phyloP scores from a whole-genome alignment of 2,797 vertebrate genomes.

The Micrastur ruficollis region DNA sequence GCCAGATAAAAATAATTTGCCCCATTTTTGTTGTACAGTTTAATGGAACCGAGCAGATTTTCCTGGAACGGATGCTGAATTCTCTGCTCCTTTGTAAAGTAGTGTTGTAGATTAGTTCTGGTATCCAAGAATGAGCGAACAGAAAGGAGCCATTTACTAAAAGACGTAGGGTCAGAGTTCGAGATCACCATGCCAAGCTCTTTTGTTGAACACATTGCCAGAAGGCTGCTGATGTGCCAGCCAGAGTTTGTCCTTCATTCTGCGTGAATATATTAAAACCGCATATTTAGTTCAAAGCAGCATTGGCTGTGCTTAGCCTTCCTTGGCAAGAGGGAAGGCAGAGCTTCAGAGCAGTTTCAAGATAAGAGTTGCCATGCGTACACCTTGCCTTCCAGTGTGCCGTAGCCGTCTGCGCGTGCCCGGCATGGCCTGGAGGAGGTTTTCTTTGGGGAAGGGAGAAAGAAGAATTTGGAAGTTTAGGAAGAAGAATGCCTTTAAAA shows the following conservation, averaged over 20 bases:
- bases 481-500: neutral
- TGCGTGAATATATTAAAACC: neutral
- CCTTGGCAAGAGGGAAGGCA: neutral
- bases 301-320: neutral
- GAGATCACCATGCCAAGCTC: neutral
- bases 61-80: neutral
- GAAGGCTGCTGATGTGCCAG: neutral
- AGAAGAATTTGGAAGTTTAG: neutral
- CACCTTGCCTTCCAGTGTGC: neutral
- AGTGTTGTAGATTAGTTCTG: neutral
- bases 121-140: neutral
- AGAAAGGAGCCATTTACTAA: constrained; percentile 7
- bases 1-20: neutral
- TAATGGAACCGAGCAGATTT: neutral
- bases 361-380: neutral
- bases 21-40: neutral
- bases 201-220: constrained; percentile 11
- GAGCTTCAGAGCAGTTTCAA: neutral
- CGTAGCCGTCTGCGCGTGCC: neutral
- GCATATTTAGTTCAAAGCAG: neutral
- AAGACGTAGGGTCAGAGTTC: neutral
- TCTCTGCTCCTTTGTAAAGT: neutral
- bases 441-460: neutral
- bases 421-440: neutral
- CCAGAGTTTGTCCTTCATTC: constrained; percentile 5